phyloP scores from a whole-genome alignment of 1,140 invertebrate genomes.

The Meloidogyne floridensis region DNA sequence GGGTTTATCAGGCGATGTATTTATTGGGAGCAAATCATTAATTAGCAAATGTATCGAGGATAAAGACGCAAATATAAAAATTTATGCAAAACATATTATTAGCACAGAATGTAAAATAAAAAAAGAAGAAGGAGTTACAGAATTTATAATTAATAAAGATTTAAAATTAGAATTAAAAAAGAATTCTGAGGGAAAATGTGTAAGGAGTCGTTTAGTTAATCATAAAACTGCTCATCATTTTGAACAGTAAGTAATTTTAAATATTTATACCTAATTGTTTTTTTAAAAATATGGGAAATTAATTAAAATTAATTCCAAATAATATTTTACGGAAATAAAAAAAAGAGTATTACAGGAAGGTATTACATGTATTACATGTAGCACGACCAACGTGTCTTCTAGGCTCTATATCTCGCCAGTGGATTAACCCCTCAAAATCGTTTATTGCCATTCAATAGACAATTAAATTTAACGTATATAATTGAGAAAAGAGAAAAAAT shows the following conservation, averaged over 20 bases:
- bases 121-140: neutral
- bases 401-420: too few relatives aligned
- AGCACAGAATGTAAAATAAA: neutral
- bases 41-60: neutral
- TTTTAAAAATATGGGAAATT: too few relatives aligned
- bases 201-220: neutral
- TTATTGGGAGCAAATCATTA: neutral
- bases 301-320: too few relatives aligned
- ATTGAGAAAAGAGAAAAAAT: too few relatives aligned
- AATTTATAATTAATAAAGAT: neutral
- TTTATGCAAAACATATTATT: neutral
- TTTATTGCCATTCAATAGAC: too few relatives aligned
- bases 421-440: too few relatives aligned
- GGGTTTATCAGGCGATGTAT: neutral
- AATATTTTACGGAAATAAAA: too few relatives aligned
- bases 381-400: too few relatives aligned
- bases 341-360: too few relatives aligned
- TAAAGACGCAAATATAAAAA: neutral
- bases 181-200: neutral
- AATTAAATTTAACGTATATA: too few relatives aligned
- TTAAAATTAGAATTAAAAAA: neutral
- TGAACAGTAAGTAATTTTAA: neutral
- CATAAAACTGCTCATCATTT: neutral
- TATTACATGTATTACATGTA: too few relatives aligned
- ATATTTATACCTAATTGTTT: neutral